These are phyloP conservation scores for Centrocercus urophasianus DNA, from an alignment of 2,113 vertebrate genomes.

Conservation along the genomic window DNA sequence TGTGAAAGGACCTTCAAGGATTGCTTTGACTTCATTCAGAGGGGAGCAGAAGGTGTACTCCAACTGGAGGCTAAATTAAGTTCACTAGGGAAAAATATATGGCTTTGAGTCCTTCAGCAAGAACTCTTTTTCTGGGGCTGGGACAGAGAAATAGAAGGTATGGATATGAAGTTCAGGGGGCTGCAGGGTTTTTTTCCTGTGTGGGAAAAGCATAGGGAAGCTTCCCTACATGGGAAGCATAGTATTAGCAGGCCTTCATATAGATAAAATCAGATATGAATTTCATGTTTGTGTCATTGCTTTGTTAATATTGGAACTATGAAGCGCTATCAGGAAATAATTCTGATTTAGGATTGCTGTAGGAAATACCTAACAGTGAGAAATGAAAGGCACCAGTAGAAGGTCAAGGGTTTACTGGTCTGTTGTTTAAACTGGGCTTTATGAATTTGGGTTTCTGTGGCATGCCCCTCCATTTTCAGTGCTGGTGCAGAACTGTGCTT, in stretches of 20 bases:
- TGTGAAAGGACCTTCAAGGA: no score
- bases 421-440: not conserved
- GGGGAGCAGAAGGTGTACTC: not conserved
- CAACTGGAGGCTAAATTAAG: not conserved
- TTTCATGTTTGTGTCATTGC: not conserved
- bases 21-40: not conserved
- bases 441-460: not conserved
- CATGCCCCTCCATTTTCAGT: not conserved
- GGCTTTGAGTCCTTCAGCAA: not conserved
- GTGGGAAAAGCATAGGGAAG: not conserved
- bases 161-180: fast-evolving
- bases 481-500: not conserved
- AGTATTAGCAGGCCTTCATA: not conserved
- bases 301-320: not conserved
- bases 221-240: not conserved
- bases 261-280: not conserved
- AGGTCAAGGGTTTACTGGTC: not conserved
- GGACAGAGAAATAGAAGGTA: no score
- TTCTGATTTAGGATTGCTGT: not conserved
- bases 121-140: not conserved
- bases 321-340: not conserved
- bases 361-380: not conserved
- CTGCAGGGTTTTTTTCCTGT: not conserved
- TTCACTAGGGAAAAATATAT: not conserved
- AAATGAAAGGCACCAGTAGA: not conserved